Base-by-base conservation (phyloP, 1,140 invertebrate species). In the Helicoverpa zea region DNA sequence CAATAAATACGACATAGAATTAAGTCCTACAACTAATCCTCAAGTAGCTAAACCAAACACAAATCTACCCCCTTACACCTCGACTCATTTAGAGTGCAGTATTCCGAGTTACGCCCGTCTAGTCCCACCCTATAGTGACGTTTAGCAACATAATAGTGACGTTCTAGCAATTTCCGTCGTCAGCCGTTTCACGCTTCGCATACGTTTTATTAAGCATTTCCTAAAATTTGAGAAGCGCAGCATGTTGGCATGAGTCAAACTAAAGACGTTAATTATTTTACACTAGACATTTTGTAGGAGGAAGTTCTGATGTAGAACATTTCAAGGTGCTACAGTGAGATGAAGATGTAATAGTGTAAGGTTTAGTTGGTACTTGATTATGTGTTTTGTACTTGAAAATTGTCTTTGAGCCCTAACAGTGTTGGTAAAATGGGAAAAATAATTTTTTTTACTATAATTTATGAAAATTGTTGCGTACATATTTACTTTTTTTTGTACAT, bases 201-300 rank as follows among this genome's bases (percentile, higher is more conserved):
- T 74, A 61, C 51, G 68, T 78, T 82, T 82, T 82, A 82, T 82
- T 82, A 81, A 81, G 63, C 58, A 51, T 54, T 52, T 72, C 68
- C 68, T 72, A 52, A 72, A 72, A 54, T 72, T 52, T 54, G 68
- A 52, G 68, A 43, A 47, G 63, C 29, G 29, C 30, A 64, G 63
- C 35, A 47, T 47, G 63, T 64, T 47, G 18, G 49, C 68, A 14
- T 51, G 18, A 64, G 30, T 72, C 68, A 68, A 49, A 49, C 43
- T 49, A 49, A 68, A 49, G 64, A 68, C 43, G 64, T 23, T 68
- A 68, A 68, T 68, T 68, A 68, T 49, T 68, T 68, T 68, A 68
- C 43, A 68, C 43, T 18, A 5, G 43, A 68, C n/a, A 49, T n/a
- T 47, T 16, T 13, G 43, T 1, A 2, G 7, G 10, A 30, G n/a